Evolutionary conservation across 2,113 vertebrate species (phyloP).

Genomic region (Pundamilia nyererei): DNA sequence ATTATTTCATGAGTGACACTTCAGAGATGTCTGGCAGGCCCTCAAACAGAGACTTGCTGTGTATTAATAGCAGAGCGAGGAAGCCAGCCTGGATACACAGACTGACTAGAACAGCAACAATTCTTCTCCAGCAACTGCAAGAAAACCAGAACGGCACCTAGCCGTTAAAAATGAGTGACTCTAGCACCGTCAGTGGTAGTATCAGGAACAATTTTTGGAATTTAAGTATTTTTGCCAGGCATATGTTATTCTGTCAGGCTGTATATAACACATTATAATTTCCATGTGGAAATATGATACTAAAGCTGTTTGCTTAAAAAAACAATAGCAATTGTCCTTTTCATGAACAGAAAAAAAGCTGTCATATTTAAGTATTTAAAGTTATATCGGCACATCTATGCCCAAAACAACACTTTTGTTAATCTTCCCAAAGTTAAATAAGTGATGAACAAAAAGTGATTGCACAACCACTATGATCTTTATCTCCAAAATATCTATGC

Average conservation of each 20-base stretch:
- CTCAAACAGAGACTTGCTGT: background rate
- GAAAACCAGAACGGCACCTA: background rate
- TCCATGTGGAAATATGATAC: background rate
- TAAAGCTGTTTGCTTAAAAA: background rate
- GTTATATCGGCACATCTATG: background rate
- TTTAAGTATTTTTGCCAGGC: background rate
- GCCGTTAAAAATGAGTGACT: background rate
- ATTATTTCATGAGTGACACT: background rate
- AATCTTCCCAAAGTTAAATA: background rate
- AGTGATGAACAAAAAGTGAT: background rate
- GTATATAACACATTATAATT: background rate
- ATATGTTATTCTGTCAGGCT: background rate
- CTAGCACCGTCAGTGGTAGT: background rate
- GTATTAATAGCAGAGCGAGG: background rate
- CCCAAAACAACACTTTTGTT: background rate
- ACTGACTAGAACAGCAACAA: background rate
- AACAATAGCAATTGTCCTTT: background rate
- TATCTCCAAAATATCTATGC: background rate
- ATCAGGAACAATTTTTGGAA: background rate
- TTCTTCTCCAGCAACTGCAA: background rate
- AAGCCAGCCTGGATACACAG: background rate
- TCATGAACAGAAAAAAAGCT: background rate
- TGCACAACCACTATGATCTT: background rate
- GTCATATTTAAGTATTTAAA: background rate
- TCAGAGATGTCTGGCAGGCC: background rate